Conservation (phyloP, 2,113 vertebrate species). For the Todiramphus saurophagus region DNA sequence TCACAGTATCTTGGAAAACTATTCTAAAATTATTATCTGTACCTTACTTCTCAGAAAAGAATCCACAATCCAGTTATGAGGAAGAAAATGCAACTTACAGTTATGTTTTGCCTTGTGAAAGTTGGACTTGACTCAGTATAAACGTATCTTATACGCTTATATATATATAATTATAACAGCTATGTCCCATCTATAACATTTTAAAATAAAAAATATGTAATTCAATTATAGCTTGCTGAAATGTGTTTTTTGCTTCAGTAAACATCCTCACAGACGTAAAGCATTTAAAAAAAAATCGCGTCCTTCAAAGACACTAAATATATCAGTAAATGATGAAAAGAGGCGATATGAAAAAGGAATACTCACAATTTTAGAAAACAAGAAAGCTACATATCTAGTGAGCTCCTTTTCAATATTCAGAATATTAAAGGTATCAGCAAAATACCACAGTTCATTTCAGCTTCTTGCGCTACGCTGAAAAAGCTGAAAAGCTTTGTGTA, state of each 20-base stretch:
- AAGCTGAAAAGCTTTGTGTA: not conserved
- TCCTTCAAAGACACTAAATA: not conserved
- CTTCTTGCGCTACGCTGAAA: not conserved
- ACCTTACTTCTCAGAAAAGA: conserved; percentile 36
- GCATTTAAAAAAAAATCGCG: not conserved
- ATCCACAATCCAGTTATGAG: conserved; percentile 2
- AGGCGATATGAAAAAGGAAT: not conserved
- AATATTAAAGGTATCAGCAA: not conserved
- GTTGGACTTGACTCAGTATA: not conserved
- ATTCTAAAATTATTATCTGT: not conserved
- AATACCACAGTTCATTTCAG: not conserved
- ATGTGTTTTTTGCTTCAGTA: not conserved
- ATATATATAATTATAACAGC: not conserved
- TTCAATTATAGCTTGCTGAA: not conserved
- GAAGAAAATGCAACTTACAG: not conserved
- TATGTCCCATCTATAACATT: not conserved
- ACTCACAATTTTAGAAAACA: not conserved
- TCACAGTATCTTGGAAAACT: not conserved
- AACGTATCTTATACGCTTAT: not conserved
- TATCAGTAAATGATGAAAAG: not conserved
- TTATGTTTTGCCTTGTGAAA: not conserved
- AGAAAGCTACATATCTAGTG: not conserved
- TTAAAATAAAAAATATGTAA: conserved; percentile 5
- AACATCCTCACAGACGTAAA: not conserved
- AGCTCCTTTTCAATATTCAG: not conserved